These are phyloP conservation scores for Myopa tessellatipennis DNA, from an alignment of 2,888 invertebrate genomes.

Conservation along the genomic window DNA sequence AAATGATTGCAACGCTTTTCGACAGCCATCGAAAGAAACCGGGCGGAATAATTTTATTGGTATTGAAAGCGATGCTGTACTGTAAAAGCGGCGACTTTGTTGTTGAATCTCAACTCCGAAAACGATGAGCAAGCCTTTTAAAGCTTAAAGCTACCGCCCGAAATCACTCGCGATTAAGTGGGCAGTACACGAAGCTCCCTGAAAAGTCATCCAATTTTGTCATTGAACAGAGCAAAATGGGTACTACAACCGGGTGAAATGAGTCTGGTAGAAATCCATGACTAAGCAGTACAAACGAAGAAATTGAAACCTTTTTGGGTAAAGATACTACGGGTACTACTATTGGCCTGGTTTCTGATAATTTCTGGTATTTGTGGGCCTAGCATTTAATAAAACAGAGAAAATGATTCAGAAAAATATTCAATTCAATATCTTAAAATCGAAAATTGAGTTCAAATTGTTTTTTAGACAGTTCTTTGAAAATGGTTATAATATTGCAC, in stretches of 20 bases:
- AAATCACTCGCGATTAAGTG: background rate
- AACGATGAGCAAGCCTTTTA: background rate
- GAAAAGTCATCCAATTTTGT: background rate
- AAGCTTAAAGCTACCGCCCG: background rate
- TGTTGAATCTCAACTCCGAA: background rate
- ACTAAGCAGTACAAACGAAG: too few relatives aligned
- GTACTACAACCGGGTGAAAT: background rate
- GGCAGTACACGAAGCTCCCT: background rate
- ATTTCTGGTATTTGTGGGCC: too few relatives aligned
- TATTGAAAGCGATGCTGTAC: background rate
- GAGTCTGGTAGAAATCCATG: too few relatives aligned
- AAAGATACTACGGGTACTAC: too few relatives aligned
- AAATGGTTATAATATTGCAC: too few relatives aligned
- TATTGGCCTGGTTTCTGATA: too few relatives aligned
- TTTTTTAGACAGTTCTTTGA: too few relatives aligned
- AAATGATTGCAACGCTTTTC: slow-evolving; percentile 33
- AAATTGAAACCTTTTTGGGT: too few relatives aligned
- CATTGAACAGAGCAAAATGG: background rate
- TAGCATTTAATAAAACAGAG: too few relatives aligned
- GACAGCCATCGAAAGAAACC: slow-evolving; percentile 37
- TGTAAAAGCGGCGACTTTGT: slow-evolving; percentile 3
- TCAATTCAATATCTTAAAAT: too few relatives aligned
- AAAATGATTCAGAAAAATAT: too few relatives aligned
- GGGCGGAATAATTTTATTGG: slow-evolving; percentile 39
- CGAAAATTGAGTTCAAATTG: too few relatives aligned